Percentiles rank a stretch among this genome's conserved stretches.
These are phyloP conservation scores for Pecten maximus DNA, from an alignment of 2,888 invertebrate genomes.

Conservation along the genomic window DNA sequence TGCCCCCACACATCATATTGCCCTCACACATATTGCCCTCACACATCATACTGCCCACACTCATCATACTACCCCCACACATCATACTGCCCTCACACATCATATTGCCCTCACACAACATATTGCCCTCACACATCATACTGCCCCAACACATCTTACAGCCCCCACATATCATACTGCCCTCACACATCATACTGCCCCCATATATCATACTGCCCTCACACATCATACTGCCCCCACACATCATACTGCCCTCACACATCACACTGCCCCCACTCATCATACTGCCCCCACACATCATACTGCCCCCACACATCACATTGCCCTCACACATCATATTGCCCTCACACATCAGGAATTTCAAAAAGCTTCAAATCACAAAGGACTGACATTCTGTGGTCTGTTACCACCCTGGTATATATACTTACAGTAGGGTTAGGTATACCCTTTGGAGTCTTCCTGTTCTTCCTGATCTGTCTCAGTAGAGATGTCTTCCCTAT, in stretches of 20 bases:
- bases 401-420: background rate
- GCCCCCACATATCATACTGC: background rate
- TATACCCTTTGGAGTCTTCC: constrained; percentile 83
- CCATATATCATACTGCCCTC: background rate
- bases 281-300: background rate
- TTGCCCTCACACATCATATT: background rate
- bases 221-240: background rate
- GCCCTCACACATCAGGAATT: background rate
- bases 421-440: constrained; percentile 59
- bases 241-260: background rate
- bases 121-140: too few relatives aligned
- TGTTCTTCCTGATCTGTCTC: constrained; percentile 93
- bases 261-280: background rate
- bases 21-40: too few relatives aligned
- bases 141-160: too few relatives aligned
- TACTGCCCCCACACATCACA: background rate
- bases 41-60: too few relatives aligned
- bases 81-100: too few relatives aligned
- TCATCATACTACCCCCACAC: too few relatives aligned
- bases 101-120: too few relatives aligned
- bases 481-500: constrained; percentile 95
- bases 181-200: background rate
- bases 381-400: too few relatives aligned
- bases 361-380: too few relatives aligned
- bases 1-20: too few relatives aligned